phyloP scores from a whole-genome alignment of 2,797 vertebrate genomes.

The Phataginus tricuspis region DNA sequence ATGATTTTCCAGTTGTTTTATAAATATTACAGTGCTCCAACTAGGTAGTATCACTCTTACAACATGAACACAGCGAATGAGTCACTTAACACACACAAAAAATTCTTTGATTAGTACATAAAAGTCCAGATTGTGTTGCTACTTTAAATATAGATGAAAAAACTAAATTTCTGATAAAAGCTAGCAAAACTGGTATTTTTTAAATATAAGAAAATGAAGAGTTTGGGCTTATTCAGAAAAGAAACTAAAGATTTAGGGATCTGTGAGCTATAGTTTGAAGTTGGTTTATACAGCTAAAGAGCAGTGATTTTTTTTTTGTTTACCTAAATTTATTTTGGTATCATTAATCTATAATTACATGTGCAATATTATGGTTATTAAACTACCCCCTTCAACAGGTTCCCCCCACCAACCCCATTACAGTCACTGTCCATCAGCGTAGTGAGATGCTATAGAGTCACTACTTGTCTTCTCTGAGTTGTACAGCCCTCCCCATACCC shows the following conservation, averaged over 20 bases:
- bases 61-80: background rate
- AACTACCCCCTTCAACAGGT: too few species aligned
- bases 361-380: too few species aligned
- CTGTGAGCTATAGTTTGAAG: background rate
- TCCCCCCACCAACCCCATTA: too few species aligned
- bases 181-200: background rate
- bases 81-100: background rate
- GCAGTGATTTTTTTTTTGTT: background rate
- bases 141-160: conserved; percentile 18
- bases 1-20: background rate
- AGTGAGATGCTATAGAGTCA: too few species aligned
- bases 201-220: background rate
- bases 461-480: too few species aligned
- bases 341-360: too few species aligned
- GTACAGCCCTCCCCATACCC: too few species aligned
- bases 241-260: background rate
- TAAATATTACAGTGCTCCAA: background rate
- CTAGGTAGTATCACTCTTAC: background rate
- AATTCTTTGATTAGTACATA: background rate
- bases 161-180: background rate
- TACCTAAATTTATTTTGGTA: too few species aligned
- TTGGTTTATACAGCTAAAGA: conserved; percentile 19
- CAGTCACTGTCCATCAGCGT: too few species aligned
- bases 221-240: background rate
- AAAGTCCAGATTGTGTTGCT: background rate